Evolutionary conservation across 2,113 vertebrate species (phyloP).

Genomic region (Hiodon alosoides): DNA sequence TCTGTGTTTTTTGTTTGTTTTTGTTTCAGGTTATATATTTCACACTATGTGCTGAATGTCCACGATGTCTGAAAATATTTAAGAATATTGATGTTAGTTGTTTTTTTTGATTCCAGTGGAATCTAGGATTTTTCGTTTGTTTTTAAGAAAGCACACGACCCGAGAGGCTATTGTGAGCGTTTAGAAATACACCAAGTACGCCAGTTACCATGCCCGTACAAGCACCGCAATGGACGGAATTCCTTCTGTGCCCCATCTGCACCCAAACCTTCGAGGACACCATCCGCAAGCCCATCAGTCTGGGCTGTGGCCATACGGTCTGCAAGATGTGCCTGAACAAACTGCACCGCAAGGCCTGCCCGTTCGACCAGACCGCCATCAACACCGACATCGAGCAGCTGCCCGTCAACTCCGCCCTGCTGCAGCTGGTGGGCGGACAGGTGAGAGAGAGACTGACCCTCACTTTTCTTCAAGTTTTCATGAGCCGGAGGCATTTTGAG

Average conservation of each 20-base stretch:
- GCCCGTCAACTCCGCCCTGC: conserved; percentile 89
- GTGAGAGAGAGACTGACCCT: conserved; percentile 49
- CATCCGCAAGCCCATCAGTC: conserved; percentile 90
- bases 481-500: too few species aligned
- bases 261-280: conserved; percentile 98
- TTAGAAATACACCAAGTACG: conserved; percentile 50
- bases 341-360: conserved; percentile 95
- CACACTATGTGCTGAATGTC: conserved; percentile 78
- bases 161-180: conserved; percentile 25
- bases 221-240: conserved; percentile 99
- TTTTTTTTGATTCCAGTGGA: conserved; percentile 83
- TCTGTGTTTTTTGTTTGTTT: conserved; percentile 29
- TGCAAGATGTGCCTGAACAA: conserved; percentile 99
- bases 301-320: conserved; percentile 96
- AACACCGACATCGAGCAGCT: conserved; percentile 96
- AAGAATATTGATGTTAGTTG: conserved; percentile 41
- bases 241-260: conserved; percentile 98
- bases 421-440: conserved; percentile 94
- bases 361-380: conserved; percentile 97
- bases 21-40: conserved; percentile 74
- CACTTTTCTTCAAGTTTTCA: background rate
- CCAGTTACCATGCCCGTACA: conserved; percentile 95
- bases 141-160: conserved; percentile 37
- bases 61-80: conserved; percentile 75
- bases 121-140: conserved; percentile 69